Percentiles rank a stretch among this genome's conserved stretches.
Conservation (phyloP, 2,888 invertebrate genomes). For the Pogonocherus hispidulus region DNA sequence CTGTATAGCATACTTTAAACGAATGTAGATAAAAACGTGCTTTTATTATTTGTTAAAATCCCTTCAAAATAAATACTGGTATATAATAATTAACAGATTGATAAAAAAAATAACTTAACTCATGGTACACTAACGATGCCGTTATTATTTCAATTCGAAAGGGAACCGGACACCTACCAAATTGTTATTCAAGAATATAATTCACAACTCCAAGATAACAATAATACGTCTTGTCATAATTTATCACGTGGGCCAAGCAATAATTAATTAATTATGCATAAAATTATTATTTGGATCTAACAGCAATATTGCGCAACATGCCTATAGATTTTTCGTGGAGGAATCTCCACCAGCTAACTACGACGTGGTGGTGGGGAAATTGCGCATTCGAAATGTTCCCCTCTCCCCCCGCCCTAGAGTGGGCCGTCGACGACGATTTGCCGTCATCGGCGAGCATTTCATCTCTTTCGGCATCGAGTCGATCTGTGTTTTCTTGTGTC, state of each 20-base stretch:
- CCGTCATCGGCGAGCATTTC: constrained; percentile 55
- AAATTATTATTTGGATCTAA: constrained; percentile 51
- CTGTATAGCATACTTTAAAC: too few relatives aligned
- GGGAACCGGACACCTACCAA: too few relatives aligned
- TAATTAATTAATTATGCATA: constrained; percentile 22
- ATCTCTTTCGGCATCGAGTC: constrained; percentile 44
- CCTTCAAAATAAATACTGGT: too few relatives aligned
- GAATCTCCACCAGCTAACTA: constrained; percentile 49
- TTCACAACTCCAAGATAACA: too few relatives aligned
- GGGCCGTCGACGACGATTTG: constrained; percentile 47
- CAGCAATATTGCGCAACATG: constrained; percentile 53
- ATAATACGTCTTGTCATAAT: neutral
- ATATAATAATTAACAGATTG: too few relatives aligned
- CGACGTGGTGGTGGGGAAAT: constrained; percentile 64
- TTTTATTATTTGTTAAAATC: too few relatives aligned
- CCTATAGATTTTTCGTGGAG: constrained; percentile 58
- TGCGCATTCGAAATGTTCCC: constrained; percentile 65
- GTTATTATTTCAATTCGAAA: too few relatives aligned
- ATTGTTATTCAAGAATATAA: too few relatives aligned
- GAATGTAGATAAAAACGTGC: too few relatives aligned
- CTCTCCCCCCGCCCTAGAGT: constrained; percentile 46
- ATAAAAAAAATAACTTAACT: too few relatives aligned
- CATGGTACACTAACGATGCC: too few relatives aligned
- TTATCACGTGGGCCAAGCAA: neutral
- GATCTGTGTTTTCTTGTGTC: constrained; percentile 27